These are phyloP conservation scores for Arrhamphus sclerolepis DNA, from an alignment of 2,797 vertebrate genomes.

Conservation along the genomic window DNA sequence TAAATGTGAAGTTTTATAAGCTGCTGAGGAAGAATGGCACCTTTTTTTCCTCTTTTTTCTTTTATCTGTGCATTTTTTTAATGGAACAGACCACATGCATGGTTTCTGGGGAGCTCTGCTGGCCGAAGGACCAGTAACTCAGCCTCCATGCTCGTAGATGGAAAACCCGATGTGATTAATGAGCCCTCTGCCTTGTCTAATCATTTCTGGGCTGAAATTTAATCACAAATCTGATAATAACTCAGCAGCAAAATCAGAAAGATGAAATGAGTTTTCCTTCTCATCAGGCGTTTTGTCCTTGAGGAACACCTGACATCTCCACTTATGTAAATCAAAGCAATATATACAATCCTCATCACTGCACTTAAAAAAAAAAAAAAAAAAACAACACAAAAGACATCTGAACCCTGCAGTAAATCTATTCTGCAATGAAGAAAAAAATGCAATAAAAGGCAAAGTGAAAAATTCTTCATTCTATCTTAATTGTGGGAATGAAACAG, in stretches of 20 bases:
- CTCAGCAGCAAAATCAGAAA: slow-evolving; percentile 70
- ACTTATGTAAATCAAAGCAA: slow-evolving; percentile 68
- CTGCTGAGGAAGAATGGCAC: slow-evolving; percentile 52
- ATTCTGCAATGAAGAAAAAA: slow-evolving; percentile 36
- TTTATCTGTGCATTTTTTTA: slow-evolving; percentile 68
- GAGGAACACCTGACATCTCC: slow-evolving; percentile 63
- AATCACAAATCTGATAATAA: slow-evolving; percentile 79
- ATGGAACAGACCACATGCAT: slow-evolving; percentile 55
- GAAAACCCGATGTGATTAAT: slow-evolving; percentile 71
- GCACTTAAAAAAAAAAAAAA: slow-evolving; percentile 19
- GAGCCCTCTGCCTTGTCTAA: slow-evolving; percentile 75
- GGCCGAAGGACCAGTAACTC: slow-evolving; percentile 58
- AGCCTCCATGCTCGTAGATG: slow-evolving; percentile 40
- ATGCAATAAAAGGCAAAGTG: slow-evolving; percentile 37
- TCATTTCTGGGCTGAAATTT: slow-evolving; percentile 74
- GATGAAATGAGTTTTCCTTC: slow-evolving; percentile 73
- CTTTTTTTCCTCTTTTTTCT: slow-evolving; percentile 43
- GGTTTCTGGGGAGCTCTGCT: slow-evolving; percentile 52
- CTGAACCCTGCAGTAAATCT: slow-evolving; percentile 36
- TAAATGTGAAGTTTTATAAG: slow-evolving; percentile 53
- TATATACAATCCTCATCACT: slow-evolving; percentile 54
- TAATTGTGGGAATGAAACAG: slow-evolving; percentile 18
- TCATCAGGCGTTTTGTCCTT: slow-evolving; percentile 72
- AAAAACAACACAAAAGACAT: slow-evolving; percentile 39
- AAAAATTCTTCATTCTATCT: slow-evolving; percentile 15